These are phyloP conservation scores for Oscheius sp. DNA, from an alignment of 1,140 invertebrate species.

Conservation along the genomic window DNA sequence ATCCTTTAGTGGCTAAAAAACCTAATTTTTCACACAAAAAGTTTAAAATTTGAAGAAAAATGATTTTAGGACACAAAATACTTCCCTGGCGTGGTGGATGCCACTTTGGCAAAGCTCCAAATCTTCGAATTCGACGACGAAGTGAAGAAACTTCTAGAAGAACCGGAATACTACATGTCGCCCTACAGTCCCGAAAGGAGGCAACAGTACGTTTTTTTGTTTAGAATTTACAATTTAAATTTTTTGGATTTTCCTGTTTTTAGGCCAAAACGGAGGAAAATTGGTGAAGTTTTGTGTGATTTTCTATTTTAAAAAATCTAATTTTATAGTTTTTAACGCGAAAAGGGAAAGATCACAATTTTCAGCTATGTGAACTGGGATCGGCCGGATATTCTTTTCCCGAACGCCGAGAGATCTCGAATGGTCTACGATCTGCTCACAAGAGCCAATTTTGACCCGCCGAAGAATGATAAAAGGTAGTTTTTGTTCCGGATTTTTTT, in stretches of 20 bases:
- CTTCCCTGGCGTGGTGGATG: conserved; percentile 52
- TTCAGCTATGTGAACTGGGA: conserved; percentile 52
- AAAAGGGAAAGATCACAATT: conserved; percentile 1
- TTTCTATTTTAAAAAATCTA: conserved; percentile 10
- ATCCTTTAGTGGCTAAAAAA: not conserved
- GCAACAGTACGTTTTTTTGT: conserved; percentile 7
- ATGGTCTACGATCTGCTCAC: conserved; percentile 90
- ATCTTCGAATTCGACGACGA: conserved; percentile 54
- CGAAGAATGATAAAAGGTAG: conserved; percentile 5
- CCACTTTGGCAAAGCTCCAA: conserved; percentile 43
- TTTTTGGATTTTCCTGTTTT: conserved; percentile 27
- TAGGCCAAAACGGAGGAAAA: conserved; percentile 48
- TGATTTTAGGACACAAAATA: conserved; percentile 51
- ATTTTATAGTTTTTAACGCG: not conserved
- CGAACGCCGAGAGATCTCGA: conserved; percentile 79
- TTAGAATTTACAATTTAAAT: not conserved
- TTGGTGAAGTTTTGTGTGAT: not conserved
- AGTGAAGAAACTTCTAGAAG: conserved; percentile 50
- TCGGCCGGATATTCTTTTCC: conserved; percentile 73
- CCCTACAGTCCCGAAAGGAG: conserved; percentile 33
- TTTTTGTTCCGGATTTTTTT: not conserved
- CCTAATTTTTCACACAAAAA: not conserved
- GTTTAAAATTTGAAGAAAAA: conserved; percentile 2
- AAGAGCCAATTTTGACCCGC: conserved; percentile 51
- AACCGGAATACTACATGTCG: conserved; percentile 57